These are phyloP conservation scores for Microcaecilia unicolor DNA, from an alignment of 2,797 vertebrate species.

Conservation along the genomic window DNA sequence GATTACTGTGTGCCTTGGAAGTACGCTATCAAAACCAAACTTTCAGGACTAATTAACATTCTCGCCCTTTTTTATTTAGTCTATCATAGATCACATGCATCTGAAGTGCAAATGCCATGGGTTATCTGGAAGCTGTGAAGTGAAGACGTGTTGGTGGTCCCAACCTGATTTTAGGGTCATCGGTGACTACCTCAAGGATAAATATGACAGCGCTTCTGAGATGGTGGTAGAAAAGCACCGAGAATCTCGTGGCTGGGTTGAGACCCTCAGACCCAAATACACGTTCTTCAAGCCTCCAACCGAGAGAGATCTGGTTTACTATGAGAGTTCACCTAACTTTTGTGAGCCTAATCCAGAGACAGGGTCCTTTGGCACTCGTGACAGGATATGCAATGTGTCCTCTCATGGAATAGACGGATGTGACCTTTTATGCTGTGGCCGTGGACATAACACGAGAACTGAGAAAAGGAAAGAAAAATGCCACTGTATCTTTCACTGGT, in stretches of 20 bases:
- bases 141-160: constrained; percentile 98
- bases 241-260: constrained; percentile 94
- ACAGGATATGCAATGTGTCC: constrained; percentile 86
- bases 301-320: constrained; percentile 91
- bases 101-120: constrained; percentile 97
- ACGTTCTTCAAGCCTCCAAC: constrained; percentile 93
- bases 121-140: constrained; percentile 92
- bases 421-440: constrained; percentile 90
- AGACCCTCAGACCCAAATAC: constrained; percentile 88
- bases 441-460: constrained; percentile 90
- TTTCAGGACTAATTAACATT: neutral
- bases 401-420: constrained; percentile 95
- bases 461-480: constrained; percentile 93
- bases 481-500: constrained; percentile 97
- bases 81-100: constrained; percentile 88
- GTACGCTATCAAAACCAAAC: too few species aligned
- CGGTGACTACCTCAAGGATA: constrained; percentile 96
- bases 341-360: constrained; percentile 91
- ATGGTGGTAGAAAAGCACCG: constrained; percentile 96
- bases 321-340: constrained; percentile 92
- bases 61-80: constrained; percentile 48
- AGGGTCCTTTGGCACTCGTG: constrained; percentile 88
- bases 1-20: too few species aligned
- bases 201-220: constrained; percentile 95
- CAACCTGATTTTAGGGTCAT: constrained; percentile 91